Evolutionary conservation across 2,888 invertebrate species (phyloP).

Genomic region (Epistrophella euchroma): DNA sequence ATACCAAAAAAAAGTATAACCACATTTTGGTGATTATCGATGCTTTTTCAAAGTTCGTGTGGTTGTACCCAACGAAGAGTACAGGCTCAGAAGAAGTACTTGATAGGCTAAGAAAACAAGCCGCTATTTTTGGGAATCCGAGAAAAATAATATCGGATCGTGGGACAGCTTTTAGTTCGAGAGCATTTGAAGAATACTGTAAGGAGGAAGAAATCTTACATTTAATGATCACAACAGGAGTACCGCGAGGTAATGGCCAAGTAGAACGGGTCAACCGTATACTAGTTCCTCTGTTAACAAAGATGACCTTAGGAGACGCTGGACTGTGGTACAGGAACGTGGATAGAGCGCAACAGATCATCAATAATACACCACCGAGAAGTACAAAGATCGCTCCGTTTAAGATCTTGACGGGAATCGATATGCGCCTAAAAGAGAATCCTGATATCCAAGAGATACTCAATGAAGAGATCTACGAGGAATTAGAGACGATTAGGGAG

Average conservation of each 20-base stretch:
- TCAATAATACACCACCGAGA: constrained; percentile 71
- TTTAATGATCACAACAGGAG: too few relatives aligned
- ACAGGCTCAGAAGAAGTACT: too few relatives aligned
- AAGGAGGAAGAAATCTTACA: too few relatives aligned
- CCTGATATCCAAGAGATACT: constrained; percentile 44
- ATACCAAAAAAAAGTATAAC: too few relatives aligned
- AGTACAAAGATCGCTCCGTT: constrained; percentile 61
- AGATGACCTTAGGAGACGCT: background rate
- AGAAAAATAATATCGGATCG: too few relatives aligned
- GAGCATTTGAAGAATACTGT: background rate
- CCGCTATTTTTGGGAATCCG: too few relatives aligned
- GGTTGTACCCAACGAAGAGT: too few relatives aligned
- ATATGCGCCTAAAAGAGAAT: constrained; percentile 41
- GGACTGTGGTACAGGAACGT: background rate
- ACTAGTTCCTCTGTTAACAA: background rate
- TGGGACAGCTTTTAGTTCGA: too few relatives aligned
- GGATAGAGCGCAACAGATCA: background rate
- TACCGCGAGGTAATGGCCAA: background rate
- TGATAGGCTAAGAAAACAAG: too few relatives aligned
- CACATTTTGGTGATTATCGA: too few relatives aligned
- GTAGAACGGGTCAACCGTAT: background rate
- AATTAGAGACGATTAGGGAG: background rate
- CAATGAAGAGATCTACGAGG: constrained; percentile 21
- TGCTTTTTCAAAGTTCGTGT: too few relatives aligned
- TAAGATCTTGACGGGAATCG: constrained; percentile 58